phyloP scores from a whole-genome alignment of 2,888 invertebrate species.

The Zhengitettix transpicula region DNA sequence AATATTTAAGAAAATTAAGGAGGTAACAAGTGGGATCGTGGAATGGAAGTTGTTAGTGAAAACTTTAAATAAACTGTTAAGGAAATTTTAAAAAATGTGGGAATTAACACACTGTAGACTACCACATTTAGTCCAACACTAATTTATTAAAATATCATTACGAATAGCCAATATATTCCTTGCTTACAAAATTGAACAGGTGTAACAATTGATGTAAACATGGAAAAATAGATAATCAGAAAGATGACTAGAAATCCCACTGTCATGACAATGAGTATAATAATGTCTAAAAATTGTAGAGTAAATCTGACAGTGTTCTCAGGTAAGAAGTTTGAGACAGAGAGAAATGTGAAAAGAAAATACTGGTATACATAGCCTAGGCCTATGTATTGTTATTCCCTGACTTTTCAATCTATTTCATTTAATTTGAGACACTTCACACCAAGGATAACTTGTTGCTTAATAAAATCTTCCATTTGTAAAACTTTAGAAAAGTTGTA shows the following conservation, averaged over 20 bases:
- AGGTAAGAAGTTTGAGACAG: slow-evolving; percentile 13
- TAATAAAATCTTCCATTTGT: not conserved
- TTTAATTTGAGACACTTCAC: slow-evolving; percentile 10
- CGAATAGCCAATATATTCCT: slow-evolving; percentile 14
- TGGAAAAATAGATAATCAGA: slow-evolving; percentile 13
- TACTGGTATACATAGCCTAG: slow-evolving; percentile 9
- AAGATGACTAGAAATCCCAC: slow-evolving; percentile 13
- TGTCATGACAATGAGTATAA: slow-evolving; percentile 12
- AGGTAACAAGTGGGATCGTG: too few species aligned
- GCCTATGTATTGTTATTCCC: slow-evolving; percentile 10
- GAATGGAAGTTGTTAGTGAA: too few species aligned
- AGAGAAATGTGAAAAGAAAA: slow-evolving; percentile 9
- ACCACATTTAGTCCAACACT: slow-evolving; percentile 12
- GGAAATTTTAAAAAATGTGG: too few species aligned
- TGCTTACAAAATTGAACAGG: slow-evolving; percentile 14
- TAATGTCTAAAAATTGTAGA: slow-evolving; percentile 13
- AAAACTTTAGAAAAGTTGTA: not conserved
- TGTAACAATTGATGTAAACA: slow-evolving; percentile 15
- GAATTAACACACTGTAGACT: too few species aligned
- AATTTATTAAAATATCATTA: slow-evolving; percentile 15
- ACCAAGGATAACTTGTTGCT: slow-evolving; percentile 12
- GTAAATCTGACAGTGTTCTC: slow-evolving; percentile 12
- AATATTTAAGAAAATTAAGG: too few species aligned
- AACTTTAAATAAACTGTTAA: too few species aligned
- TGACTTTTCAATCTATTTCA: slow-evolving; percentile 9